Evolutionary conservation across 1,140 invertebrate species (phyloP).

Genomic region (Pinna nobilis): DNA sequence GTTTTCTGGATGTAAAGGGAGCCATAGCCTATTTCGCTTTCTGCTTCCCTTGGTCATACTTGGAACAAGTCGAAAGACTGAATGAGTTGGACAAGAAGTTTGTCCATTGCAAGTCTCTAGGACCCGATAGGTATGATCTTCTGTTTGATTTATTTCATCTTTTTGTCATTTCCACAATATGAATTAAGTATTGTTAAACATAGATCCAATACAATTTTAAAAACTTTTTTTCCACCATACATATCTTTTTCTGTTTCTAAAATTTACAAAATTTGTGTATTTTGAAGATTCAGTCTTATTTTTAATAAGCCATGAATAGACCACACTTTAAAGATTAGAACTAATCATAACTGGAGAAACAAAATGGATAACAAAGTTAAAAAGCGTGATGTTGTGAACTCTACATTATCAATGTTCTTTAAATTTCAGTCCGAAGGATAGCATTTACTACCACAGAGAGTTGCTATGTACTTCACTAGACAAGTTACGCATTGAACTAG

Average conservation of each 20-base stretch:
- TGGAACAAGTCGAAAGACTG: conserved; percentile 85
- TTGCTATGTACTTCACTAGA: conserved; percentile 81
- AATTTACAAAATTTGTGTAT: too few relatives aligned
- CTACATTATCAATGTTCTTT: too few relatives aligned
- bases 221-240: too few relatives aligned
- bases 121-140: conserved; percentile 44
- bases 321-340: too few relatives aligned
- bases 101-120: conserved; percentile 63
- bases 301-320: too few relatives aligned
- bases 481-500: conserved; percentile 70
- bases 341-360: background rate
- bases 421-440: conserved; percentile 75
- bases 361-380: background rate
- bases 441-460: conserved; percentile 92
- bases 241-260: too few relatives aligned
- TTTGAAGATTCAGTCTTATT: too few relatives aligned
- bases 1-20: conserved; percentile 83
- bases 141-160: background rate
- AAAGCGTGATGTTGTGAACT: too few relatives aligned
- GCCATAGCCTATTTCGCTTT: conserved; percentile 92
- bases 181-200: too few relatives aligned
- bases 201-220: too few relatives aligned
- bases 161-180: too few relatives aligned
- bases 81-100: conserved; percentile 80
- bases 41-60: conserved; percentile 92